Conservation (phyloP, 2,797 vertebrate genomes). For the Clarias fuscus region DNA sequence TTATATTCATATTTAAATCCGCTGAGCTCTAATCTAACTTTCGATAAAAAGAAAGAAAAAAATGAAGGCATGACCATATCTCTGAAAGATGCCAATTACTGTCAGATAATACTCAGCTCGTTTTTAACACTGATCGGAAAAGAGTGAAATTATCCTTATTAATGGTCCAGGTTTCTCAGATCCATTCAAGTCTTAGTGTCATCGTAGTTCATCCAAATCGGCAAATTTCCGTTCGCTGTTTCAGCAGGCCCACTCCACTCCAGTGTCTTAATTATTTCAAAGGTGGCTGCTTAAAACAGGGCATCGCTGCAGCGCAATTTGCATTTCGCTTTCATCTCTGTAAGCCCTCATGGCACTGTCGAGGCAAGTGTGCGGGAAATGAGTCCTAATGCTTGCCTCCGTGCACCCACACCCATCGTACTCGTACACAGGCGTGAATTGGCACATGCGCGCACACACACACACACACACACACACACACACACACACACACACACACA, state of each 20-base stretch:
- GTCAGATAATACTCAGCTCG: constrained; percentile 9
- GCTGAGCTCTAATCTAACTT: constrained; percentile 32
- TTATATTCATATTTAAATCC: constrained; percentile 34
- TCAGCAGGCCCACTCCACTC: constrained; percentile 50
- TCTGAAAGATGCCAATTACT: constrained; percentile 23
- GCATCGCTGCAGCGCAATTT: constrained; percentile 58
- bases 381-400: constrained; percentile 63
- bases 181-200: background rate
- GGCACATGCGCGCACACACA: constrained; percentile 14
- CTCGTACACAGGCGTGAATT: constrained; percentile 17
- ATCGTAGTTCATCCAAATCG: background rate
- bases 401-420: background rate
- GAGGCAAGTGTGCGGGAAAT: constrained; percentile 69
- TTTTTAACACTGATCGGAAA: background rate
- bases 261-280: constrained; percentile 72
- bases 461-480: background rate
- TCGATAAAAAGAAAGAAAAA: background rate
- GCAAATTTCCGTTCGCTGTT: constrained; percentile 16
- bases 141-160: constrained; percentile 9
- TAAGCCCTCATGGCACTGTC: constrained; percentile 67
- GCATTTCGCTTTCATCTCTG: constrained; percentile 72
- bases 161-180: background rate
- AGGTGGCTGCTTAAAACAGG: constrained; percentile 62
- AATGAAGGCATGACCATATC: constrained; percentile 2
- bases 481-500: background rate